Evolutionary conservation across 2,113 vertebrate species (phyloP), one percentile per base, ranked within the genome.

Genomic region (Gymnorhina tibicen): DNA sequence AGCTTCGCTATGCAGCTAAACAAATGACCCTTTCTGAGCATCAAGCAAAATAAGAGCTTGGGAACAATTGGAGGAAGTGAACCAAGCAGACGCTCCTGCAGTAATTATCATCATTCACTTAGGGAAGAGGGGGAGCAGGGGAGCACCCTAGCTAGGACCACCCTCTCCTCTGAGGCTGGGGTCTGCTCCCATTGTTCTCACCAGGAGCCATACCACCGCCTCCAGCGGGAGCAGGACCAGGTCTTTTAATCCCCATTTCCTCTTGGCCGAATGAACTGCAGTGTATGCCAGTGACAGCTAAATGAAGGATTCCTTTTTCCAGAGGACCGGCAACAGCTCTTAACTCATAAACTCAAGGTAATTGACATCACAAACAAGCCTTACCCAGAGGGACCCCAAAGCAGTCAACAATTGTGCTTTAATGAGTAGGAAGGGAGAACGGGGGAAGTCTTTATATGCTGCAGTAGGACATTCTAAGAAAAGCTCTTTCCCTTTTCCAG

Each of bases 291-390:
- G 66, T 93, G 93, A 97, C 96, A 97, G 95, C 94, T 91, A 97
- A 93, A 93, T 93, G 96, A 97, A 97, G 95, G 86, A 96, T 94
- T 94, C 93, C 86, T 97, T 97, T 97, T 94, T 97, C 90, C 96
- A 95, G 82, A 80, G 84, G 73, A 91, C 95, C 66, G 27, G 91
- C 94, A 95, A 80, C 80, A 91, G 91, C 89, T 85, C 86, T 92
- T 76, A 95, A 93, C 95, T 95, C 93, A 94, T 92, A 97, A 97
- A 96, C 85, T 91, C 66, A 55, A 92, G 88, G 90, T 96, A 96
- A 93, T 80, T 95, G 96, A 94, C 93, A 87, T 93, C 93, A 89
- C 91, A 96, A 97, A 92, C 75, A 91, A 75, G 78, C 60, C 93
- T 96, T 96, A 94, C 87, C 91, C 95, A 95, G 73, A 79, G 93